phyloP scores from a whole-genome alignment of 2,888 invertebrate genomes.

The Tenthredo notha region DNA sequence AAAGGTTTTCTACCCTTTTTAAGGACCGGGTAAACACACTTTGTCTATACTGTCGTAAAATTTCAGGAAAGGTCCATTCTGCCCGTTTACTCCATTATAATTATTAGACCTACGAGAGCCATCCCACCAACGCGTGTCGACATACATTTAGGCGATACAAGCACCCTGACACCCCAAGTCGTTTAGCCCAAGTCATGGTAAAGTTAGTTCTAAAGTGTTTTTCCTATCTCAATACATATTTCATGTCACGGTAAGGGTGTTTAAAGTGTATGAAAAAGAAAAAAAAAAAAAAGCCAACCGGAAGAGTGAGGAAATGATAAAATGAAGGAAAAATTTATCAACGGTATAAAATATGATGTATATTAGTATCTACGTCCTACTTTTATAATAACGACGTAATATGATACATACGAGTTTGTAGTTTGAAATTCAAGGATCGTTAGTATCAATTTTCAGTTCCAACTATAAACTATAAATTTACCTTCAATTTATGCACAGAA shows the following conservation, averaged over 20 bases:
- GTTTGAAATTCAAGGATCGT: not conserved
- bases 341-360: not conserved
- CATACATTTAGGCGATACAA: slow-evolving; percentile 19
- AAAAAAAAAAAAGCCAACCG: not conserved
- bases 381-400: not conserved
- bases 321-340: not conserved
- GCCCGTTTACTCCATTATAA: slow-evolving; percentile 36
- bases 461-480: not conserved
- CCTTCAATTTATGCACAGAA: not conserved
- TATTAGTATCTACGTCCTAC: not conserved
- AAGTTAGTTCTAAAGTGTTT: slow-evolving; percentile 13
- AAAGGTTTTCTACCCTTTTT: not conserved
- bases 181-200: not conserved
- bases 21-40: not conserved
- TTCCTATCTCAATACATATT: slow-evolving; percentile 1
- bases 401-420: not conserved
- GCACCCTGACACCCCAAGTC: slow-evolving; percentile 4
- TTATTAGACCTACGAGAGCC: not conserved
- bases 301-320: not conserved
- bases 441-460: not conserved
- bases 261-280: too few relatives aligned
- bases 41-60: slow-evolving; percentile 18
- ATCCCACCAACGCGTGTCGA: not conserved
- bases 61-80: slow-evolving; percentile 15
- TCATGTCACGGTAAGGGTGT: slow-evolving; percentile 16